Percentiles rank a stretch among this genome's conserved stretches.
Conservation (phyloP, 2,113 vertebrate species). For the Amblyopsis rosae region DNA sequence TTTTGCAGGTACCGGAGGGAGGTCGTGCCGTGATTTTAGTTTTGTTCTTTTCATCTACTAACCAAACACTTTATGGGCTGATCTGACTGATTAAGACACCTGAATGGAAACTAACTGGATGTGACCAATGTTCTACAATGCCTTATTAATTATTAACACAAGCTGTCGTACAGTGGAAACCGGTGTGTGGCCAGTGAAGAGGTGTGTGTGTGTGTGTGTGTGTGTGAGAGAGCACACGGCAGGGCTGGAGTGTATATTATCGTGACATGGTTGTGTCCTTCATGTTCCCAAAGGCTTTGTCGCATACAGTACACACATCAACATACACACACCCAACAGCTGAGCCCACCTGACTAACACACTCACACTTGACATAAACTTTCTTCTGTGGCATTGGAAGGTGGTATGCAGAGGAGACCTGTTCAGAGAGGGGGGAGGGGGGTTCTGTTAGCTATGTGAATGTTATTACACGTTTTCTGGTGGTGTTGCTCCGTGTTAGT, state of each 20-base stretch:
- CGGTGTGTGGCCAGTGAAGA: constrained; percentile 9
- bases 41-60: constrained; percentile 10
- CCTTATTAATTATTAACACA: constrained; percentile 70
- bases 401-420: constrained; percentile 4
- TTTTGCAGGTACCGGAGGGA: constrained; percentile 14
- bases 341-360: not conserved
- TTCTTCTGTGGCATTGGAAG: not conserved
- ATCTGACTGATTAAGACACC: not conserved
- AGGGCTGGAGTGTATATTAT: not conserved
- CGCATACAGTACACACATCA: not conserved
- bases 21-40: not conserved
- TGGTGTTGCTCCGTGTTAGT: constrained; percentile 76
- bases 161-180: constrained; percentile 65
- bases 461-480: constrained; percentile 72
- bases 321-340: not conserved
- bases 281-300: not conserved
- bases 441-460: constrained; percentile 43
- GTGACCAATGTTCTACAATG: constrained; percentile 65
- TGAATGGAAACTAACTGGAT: not conserved
- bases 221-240: not conserved
- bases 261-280: not conserved
- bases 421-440: constrained; percentile 20
- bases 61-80: not conserved
- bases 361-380: not conserved
- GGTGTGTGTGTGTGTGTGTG: not conserved